Evolutionary conservation across 2,888 invertebrate genomes (phyloP), one percentile per base, ranked within the genome.

Genomic region (Pyrgus malvae): DNA sequence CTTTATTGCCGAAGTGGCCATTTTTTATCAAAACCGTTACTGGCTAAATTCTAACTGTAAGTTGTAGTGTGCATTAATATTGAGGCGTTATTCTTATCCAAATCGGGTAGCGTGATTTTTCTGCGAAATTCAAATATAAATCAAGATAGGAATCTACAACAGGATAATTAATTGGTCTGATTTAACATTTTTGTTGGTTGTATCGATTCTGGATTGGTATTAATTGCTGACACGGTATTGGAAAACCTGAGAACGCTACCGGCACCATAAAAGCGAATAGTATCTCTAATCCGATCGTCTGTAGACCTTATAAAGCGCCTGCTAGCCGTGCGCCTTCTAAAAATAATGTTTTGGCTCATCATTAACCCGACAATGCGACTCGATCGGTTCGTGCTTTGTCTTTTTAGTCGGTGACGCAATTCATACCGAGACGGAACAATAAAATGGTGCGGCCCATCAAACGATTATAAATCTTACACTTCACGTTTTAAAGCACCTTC

Each of bases 381-480:
- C 76, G 78, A 81, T 82, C 84, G 79, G 67, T 71, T 72, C 79
- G 72, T 76, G 85, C 85, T 87, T 88, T 89, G 89, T 90, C 88
- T 88, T 87, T 88, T 88, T 83, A 76, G 82, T 74, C 79, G 86
- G 79, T 90, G 90, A 90, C 90, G 90, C 83, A 90, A 90, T 81
- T 79, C 83, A 76, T 77, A 74, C 81, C 80, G 71, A 80, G 80
- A 84, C 76, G 76, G 79, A 83, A 83, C 86, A 80, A 82, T 80
- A 78, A 79, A 83, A 78, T 72, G 64, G 58, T 55, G 56, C 59
- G 53, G 54, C 37, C 16, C 41, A 21, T 8, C 66, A 68, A 44
- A 42, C 56, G 4, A 74, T 64, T 69, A 53, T 63, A 51, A 66
- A 71, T 68, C 65, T 62, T 74, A 69, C 27, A 0, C 0, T 0